These are phyloP conservation scores for Sciurus carolinensis DNA, from an alignment of 2,797 vertebrate genomes.

Conservation along the genomic window DNA sequence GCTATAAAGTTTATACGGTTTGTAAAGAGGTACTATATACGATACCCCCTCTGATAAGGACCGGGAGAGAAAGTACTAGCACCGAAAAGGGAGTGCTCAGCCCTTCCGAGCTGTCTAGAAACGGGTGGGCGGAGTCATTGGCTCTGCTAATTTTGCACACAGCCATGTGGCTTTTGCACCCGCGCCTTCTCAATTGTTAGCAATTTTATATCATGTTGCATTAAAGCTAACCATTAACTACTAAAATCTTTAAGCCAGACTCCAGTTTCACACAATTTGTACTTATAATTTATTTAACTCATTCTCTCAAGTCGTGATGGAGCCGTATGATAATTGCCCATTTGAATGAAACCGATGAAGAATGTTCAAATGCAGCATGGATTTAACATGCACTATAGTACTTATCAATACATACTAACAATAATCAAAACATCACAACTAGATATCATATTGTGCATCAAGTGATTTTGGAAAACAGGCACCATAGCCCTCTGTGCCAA, in stretches of 20 bases:
- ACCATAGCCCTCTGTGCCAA: background rate
- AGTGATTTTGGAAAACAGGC: background rate
- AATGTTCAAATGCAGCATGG: background rate
- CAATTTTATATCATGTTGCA: background rate
- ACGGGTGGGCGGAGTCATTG: background rate
- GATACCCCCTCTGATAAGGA: slow-evolving; percentile 67
- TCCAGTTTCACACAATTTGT: background rate
- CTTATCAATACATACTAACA: background rate
- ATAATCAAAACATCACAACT: background rate
- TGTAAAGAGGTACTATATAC: slow-evolving; percentile 61
- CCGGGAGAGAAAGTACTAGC: background rate
- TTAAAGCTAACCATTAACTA: background rate
- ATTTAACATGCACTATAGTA: background rate
- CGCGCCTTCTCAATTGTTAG: background rate
- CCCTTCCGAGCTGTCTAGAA: background rate
- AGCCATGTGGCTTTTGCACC: background rate
- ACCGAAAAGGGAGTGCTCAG: background rate
- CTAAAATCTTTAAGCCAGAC: background rate
- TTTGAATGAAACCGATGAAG: background rate
- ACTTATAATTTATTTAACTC: slow-evolving; percentile 13
- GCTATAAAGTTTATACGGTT: slow-evolving; percentile 73
- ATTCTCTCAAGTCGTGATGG: background rate
- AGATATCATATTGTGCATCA: background rate
- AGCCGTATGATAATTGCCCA: background rate
- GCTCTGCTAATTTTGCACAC: background rate